Percentiles rank a stretch among this genome's conserved stretches.
These are phyloP conservation scores for Anticlea derivata DNA, from an alignment of 2,888 invertebrate species.

Conservation along the genomic window DNA sequence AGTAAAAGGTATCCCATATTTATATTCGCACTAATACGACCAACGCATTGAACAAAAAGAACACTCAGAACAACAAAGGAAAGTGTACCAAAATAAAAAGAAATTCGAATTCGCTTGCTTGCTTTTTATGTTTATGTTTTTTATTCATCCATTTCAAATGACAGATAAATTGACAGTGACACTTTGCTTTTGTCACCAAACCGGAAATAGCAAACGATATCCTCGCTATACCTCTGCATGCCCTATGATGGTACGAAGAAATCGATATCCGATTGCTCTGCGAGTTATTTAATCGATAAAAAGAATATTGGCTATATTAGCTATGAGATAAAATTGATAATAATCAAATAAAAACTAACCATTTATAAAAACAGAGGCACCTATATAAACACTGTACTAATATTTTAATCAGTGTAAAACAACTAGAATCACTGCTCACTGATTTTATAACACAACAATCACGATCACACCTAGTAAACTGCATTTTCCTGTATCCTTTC, in stretches of 20 bases:
- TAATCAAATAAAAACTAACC: slow-evolving; percentile 39
- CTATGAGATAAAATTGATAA: no score
- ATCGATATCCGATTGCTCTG: no score
- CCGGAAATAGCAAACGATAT: slow-evolving; percentile 7
- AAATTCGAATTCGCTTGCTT: not conserved
- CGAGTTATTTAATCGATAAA: no score
- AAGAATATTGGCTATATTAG: no score
- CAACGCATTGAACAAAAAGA: not conserved
- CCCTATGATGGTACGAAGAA: not conserved
- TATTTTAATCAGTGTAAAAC: slow-evolving; percentile 31
- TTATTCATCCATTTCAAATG: not conserved
- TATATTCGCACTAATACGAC: not conserved
- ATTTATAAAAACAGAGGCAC: slow-evolving; percentile 40
- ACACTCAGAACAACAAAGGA: not conserved
- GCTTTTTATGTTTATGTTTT: slow-evolving; percentile 6
- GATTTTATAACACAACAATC: slow-evolving; percentile 52
- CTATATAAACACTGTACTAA: slow-evolving; percentile 31
- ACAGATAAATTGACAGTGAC: slow-evolving; percentile 20
- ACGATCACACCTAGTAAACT: slow-evolving; percentile 61
- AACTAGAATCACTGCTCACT: slow-evolving; percentile 43
- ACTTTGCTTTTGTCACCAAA: slow-evolving; percentile 6
- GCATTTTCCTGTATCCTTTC: slow-evolving; percentile 73
- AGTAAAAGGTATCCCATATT: slow-evolving; percentile 12
- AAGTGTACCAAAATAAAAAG: not conserved
- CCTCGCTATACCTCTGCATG: no score